A percentile compares a stretch with the other conserved stretches of the same genome.
These are phyloP conservation scores for Siniperca knerii DNA, from an alignment of 2,113 vertebrate species.

Conservation along the genomic window DNA sequence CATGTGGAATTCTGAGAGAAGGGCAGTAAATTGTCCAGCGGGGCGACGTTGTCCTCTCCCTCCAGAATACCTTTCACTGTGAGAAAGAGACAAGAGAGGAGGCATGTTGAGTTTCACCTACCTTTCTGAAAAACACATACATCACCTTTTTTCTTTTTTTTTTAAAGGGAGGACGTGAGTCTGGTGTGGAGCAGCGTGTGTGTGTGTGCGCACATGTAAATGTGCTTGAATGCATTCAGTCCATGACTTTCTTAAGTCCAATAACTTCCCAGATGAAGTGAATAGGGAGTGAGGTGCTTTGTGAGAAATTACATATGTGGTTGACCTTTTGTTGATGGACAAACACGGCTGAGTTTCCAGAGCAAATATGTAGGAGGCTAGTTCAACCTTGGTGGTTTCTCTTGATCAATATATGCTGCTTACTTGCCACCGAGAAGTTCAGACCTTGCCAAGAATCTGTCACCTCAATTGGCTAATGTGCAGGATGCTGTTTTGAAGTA, in stretches of 20 bases:
- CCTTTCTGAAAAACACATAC: conserved; percentile 77
- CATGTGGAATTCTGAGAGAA: conserved; percentile 88
- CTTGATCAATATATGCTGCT: conserved; percentile 54
- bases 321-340: conserved; percentile 71
- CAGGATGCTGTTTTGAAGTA: conserved; percentile 45
- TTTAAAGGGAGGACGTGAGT: conserved; percentile 39
- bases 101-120: conserved; percentile 77
- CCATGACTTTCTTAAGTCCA: conserved; percentile 42
- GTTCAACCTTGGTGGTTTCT: conserved; percentile 26
- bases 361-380: conserved; percentile 53
- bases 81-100: conserved; percentile 65
- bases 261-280: conserved; percentile 39
- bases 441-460: conserved; percentile 53
- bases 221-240: conserved; percentile 20
- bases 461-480: conserved; percentile 8
- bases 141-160: conserved; percentile 65
- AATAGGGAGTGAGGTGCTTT: conserved; percentile 36
- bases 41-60: conserved; percentile 73
- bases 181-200: neutral
- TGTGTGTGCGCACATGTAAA: conserved; percentile 34
- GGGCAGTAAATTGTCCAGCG: conserved; percentile 88
- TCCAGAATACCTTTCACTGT: conserved; percentile 75
- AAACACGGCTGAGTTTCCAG: conserved; percentile 58
- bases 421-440: conserved; percentile 1
- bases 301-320: conserved; percentile 62